Evolutionary conservation across 2,888 invertebrate species (phyloP), one percentile per base, ranked within the genome.

Genomic region (Heliconius sara): DNA sequence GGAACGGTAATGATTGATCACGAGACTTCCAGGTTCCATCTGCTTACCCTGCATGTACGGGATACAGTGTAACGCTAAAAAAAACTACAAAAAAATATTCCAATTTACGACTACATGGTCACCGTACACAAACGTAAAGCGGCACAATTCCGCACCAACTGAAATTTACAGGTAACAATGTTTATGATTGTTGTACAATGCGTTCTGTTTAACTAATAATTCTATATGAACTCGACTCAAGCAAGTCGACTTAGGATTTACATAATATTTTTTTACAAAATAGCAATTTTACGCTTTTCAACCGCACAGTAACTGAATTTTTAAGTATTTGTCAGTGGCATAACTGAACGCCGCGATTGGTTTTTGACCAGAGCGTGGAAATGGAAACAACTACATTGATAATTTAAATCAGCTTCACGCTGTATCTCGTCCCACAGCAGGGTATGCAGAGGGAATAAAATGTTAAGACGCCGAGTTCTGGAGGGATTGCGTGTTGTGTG

Each of bases 121-220:
- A 87, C 90, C 84, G 34, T 83, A 88, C 78, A 60, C 78, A 70
- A 85, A 86, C 88, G 88, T 87, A 88, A 87, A 88, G 85, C 85
- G 85, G 85, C 85, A 83, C 84, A 83, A 89, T 87, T 81, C 85
- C 87, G 89, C 89, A 85, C 89, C 87, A 87, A 85, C 88, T 87
- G 89, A 92, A 93, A 91, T 88, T 94, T 89, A 89, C 94, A 94
- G 94, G 94, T 94, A 92, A 93, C 90, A 88, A 90, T 91, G 90
- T 90, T 89, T 90, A 89, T 85, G 86, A 85, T 84, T 86, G 87
- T 85, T 86, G 86, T 86, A 86, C 85, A 87, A 87, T 86, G 85
- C 79, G 83, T 85, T 80, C 84, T 82, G 84, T 86, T 87, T 86
- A 86, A 84, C 85, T 83, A 84, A 83, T 86, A 85, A 85, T 86